Conservation (phyloP, 2,113 vertebrate genomes). For the Mandrillus leucophaeus region DNA sequence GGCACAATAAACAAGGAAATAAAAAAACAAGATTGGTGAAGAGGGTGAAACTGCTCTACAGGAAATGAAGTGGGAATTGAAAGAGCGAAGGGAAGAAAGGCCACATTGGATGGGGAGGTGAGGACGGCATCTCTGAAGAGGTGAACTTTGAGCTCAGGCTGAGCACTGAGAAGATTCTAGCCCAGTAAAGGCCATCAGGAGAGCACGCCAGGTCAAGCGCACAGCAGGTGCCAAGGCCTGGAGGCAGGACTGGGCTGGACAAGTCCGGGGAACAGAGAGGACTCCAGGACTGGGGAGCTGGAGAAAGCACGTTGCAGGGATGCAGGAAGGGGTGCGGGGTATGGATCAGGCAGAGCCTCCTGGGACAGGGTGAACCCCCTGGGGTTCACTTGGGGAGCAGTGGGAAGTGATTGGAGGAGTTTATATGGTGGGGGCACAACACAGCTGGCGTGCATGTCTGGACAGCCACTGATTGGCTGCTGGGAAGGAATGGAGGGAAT, state of each 20-base stretch:
- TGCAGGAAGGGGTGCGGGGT: background rate
- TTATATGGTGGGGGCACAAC: fast-evolving
- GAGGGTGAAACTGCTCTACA: background rate
- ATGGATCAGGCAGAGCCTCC: background rate
- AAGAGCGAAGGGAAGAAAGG: background rate
- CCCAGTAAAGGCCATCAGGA: background rate
- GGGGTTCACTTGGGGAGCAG: fast-evolving
- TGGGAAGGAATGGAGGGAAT: fast-evolving
- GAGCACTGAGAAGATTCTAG: background rate
- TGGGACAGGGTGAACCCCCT: background rate
- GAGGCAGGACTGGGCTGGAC: background rate
- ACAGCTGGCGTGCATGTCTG: background rate
- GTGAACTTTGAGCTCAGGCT: background rate
- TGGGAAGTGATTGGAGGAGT: fast-evolving
- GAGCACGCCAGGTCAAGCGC: background rate
- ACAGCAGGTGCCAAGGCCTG: background rate
- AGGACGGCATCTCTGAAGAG: background rate
- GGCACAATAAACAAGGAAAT: background rate
- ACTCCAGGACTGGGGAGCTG: fast-evolving
- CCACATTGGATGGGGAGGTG: too few species aligned
- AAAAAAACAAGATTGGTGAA: background rate
- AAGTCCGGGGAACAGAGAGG: background rate
- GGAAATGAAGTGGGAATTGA: background rate
- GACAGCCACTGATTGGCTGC: background rate
- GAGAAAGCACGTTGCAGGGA: background rate